phyloP scores from a whole-genome alignment of 2,797 vertebrate species.

The Manis javanica region DNA sequence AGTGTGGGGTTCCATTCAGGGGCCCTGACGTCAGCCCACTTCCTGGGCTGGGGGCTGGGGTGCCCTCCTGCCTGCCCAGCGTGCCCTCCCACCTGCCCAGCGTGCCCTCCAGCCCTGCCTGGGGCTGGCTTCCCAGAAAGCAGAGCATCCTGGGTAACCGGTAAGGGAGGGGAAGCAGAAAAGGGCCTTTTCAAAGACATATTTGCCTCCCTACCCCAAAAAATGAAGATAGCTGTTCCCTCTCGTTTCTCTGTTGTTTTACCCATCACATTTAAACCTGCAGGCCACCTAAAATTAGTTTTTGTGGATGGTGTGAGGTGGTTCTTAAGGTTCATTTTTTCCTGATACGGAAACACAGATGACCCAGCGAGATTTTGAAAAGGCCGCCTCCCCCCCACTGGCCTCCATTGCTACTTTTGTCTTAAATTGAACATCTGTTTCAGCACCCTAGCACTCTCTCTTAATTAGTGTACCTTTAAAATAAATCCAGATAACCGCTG shows the following conservation, averaged over 20 bases:
- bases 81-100: neutral
- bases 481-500: neutral
- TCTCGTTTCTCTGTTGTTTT: neutral
- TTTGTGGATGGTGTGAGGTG: neutral
- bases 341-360: neutral
- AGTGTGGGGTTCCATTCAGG: neutral
- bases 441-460: too few species aligned
- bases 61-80: too few species aligned
- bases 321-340: neutral
- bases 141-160: neutral
- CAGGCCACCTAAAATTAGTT: neutral
- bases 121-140: neutral
- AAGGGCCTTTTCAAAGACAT: neutral
- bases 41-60: neutral
- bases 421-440: neutral
- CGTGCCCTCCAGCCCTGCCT: neutral
- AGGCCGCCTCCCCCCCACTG: neutral
- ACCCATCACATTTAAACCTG: neutral
- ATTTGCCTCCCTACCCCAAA: neutral
- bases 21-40: neutral
- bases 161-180: neutral
- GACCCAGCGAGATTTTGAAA: neutral
- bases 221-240: neutral
- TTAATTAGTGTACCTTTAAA: neutral
- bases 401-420: neutral